Conservation (phyloP, 2,113 vertebrate genomes). For the Ardeotis arabs region DNA sequence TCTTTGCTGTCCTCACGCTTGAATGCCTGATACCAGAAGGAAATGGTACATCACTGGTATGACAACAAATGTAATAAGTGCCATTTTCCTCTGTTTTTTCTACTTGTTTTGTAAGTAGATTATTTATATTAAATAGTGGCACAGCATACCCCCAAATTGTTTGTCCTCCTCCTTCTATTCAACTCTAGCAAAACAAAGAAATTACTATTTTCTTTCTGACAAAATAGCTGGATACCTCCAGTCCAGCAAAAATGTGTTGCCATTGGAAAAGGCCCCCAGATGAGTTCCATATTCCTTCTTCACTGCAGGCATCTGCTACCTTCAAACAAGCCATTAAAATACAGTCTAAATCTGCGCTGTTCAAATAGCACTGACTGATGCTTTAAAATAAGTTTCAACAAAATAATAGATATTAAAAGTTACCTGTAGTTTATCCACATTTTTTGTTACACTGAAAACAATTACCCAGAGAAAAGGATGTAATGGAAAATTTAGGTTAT, state of each 20-base stretch:
- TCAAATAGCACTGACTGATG: neutral
- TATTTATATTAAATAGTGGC: neutral
- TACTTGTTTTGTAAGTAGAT: neutral
- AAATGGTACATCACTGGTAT: neutral
- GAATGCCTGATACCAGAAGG: neutral
- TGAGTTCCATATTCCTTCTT: neutral
- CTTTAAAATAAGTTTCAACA: neutral
- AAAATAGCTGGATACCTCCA: neutral
- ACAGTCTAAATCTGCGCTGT: neutral
- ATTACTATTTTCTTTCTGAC: neutral
- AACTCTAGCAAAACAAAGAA: neutral
- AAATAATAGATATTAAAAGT: neutral
- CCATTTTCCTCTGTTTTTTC: neutral
- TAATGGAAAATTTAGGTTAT: neutral
- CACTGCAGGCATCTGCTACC: neutral
- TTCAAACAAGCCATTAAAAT: neutral
- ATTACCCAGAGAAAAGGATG: neutral
- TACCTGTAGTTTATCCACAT: neutral
- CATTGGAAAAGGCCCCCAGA: neutral
- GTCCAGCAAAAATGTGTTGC: neutral
- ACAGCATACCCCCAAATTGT: neutral
- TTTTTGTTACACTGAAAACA: neutral
- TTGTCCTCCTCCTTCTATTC: neutral
- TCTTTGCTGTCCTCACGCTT: neutral
- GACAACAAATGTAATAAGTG: neutral